Evolutionary conservation across 1,140 invertebrate species (phyloP).

Genomic region (Akabosia matsudoensis): DNA sequence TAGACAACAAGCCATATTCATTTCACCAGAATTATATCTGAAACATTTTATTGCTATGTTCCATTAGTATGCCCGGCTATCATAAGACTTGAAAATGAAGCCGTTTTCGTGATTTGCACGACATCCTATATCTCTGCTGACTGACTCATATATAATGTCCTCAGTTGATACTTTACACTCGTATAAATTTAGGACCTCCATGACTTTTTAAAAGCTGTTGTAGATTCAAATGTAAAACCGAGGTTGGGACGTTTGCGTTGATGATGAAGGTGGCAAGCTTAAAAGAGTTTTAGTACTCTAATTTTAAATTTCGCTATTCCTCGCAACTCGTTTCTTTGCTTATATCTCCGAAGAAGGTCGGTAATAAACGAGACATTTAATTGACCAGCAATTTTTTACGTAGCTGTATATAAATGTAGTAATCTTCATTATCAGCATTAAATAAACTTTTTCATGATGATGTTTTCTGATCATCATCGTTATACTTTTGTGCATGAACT

Average conservation of each 20-base stretch:
- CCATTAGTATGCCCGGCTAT: no score
- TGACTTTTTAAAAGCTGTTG: no score
- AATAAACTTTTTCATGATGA: conserved; percentile 2
- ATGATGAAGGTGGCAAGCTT: no score
- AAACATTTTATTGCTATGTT: no score
- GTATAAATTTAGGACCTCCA: background rate
- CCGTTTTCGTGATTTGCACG: background rate
- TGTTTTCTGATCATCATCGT: background rate
- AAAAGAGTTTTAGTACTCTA: conserved; percentile 3
- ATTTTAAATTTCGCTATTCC: background rate
- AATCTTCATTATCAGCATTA: conserved; percentile 17
- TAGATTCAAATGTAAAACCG: no score
- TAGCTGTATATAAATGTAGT: conserved; percentile 13
- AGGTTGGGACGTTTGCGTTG: no score
- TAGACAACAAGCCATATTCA: no score
- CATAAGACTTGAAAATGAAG: background rate
- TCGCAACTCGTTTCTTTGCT: background rate
- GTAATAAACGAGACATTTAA: conserved; percentile 21
- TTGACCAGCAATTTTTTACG: conserved; percentile 14
- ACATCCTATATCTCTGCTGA: background rate
- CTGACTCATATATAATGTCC: background rate
- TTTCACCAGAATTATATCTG: no score
- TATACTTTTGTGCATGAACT: conserved; percentile 2
- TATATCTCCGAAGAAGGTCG: background rate
- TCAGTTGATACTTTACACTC: background rate